Evolutionary conservation across 2,888 invertebrate species (phyloP).

Genomic region (Agrochola lota): DNA sequence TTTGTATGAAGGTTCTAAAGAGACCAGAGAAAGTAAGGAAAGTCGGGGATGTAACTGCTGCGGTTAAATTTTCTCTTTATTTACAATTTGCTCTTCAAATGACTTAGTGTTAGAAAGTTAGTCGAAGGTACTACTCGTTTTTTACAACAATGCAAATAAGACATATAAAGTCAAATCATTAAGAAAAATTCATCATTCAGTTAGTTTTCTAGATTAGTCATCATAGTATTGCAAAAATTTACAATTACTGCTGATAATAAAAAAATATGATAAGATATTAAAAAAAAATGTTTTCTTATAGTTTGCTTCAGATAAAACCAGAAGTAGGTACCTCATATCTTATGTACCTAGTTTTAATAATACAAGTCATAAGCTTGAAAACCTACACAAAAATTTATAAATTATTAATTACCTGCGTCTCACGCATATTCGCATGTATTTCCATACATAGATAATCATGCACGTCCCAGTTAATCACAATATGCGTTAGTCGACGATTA

Average conservation of each 20-base stretch:
- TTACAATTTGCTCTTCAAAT: slow-evolving; percentile 40
- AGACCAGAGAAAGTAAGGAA: slow-evolving; percentile 40
- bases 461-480: slow-evolving; percentile 68
- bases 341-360: neutral
- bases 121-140: neutral
- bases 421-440: slow-evolving; percentile 51
- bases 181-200: no score
- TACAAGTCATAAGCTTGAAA: neutral
- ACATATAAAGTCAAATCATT: no score
- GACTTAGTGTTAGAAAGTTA: slow-evolving; percentile 40
- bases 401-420: slow-evolving; percentile 32
- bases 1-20: slow-evolving; percentile 6
- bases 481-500: slow-evolving; percentile 67
- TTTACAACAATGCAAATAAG: slow-evolving; percentile 7
- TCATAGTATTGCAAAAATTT: neutral
- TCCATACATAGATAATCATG: slow-evolving; percentile 56
- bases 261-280: neutral
- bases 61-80: slow-evolving; percentile 59
- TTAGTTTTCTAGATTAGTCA: neutral
- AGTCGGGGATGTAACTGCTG: slow-evolving; percentile 22
- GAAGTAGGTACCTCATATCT: neutral
- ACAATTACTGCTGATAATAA: neutral
- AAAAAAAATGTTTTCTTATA: neutral
- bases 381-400: slow-evolving; percentile 6
- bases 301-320: neutral